Base-by-base conservation (phyloP, 1,140 invertebrate species). In the Procambarus clarkii region DNA sequence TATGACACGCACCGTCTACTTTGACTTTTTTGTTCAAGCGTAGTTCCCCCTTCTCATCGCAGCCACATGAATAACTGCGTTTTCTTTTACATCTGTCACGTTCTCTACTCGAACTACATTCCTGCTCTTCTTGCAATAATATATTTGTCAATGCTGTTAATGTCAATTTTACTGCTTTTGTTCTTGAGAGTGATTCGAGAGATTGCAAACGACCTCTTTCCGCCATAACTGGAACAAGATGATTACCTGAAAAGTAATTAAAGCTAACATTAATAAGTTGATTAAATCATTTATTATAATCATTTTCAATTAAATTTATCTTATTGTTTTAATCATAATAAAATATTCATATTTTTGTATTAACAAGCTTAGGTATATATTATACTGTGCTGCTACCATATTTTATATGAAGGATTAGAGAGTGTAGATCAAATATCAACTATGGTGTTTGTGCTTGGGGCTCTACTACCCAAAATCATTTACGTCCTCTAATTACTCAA, bases 41-140 rank as follows among this genome's bases (percentile, higher is more conserved):
- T 45, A 77, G 81, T 24, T 60, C 34, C 54, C 50, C 81, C 48
- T 83, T 34, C 15, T 78, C 44, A 9, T 76, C 50, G 34, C 58
- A 45, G 15, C 54, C 82, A 69, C 82, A 80, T 9, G 82, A 91
- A 64, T 71, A 69, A 71, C 54, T 85, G 3, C 82, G 89, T 85
- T 91, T 91, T 91, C 82, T 85, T 80, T 86, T 91, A 86, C 64
- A 44, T 0, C 54, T 45, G 34, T 7, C 24, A 5, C 58, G 81
- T 85, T 91, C 64, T 91, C 54, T 80, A 21, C 69, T 45, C 78
- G 7, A 69, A 46, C 9, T n/a, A 21, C 71, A 18, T 48, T 74
- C 69, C 21, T 34, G 64, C 34, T 50, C 45, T 64, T 91, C 81
- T 45, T 85, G 74, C 48, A 21, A 13, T 48, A 79, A 54, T 24